Base-by-base conservation (phyloP, 2,888 invertebrate species). In the Pardosa pseudoannulata region DNA sequence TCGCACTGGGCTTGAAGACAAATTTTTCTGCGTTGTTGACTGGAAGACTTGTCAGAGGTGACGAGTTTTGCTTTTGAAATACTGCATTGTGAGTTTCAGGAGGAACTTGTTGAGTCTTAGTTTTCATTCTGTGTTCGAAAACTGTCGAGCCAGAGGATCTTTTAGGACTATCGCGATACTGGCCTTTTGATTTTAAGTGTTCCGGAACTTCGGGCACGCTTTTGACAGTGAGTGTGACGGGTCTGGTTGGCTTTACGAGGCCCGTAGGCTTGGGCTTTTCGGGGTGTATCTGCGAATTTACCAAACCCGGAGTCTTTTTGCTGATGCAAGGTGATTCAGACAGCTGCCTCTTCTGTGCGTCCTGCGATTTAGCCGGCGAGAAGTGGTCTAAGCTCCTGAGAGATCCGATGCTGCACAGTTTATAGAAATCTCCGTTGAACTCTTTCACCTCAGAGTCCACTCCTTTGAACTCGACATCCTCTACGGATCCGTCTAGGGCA, bases 371-470 rank as follows among this genome's bases (percentile, higher is more conserved):
- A 0, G 68, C 67, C 1, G 79, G 78, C 7, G 85, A 79, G 11
- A 50, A 73, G 16, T 56, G 85, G 31, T 85, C 85, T 27, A 85
- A 62, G 32, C 85, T 85, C 46, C 46, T 68, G n/a, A 95, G 95
- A 91, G 95, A 95, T 91, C 95, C 96, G 90, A 95, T 95, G 92
- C 95, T 95, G 68, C 95, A 95, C 88, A 96, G 93, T 39, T 95
- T 94, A 91, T 96, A 96, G 91, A 95, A 96, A 91, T 96, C 96
- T 89, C 95, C 93, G 5, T 95, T 95, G 90, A 96, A 96, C 91
- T 95, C 95, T 0, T 89, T 90, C 27, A 72, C 72, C 62, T 88
- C 88, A 7, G 80, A 62, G 32, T 88, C 83, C n/a, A 88, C 31
- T 6, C 74, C 36, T 36, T 89, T 89, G 19, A 89, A 71, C 31